Evolutionary conservation across 2,888 invertebrate species (phyloP).

Genomic region (Meghimatium bilineatum): DNA sequence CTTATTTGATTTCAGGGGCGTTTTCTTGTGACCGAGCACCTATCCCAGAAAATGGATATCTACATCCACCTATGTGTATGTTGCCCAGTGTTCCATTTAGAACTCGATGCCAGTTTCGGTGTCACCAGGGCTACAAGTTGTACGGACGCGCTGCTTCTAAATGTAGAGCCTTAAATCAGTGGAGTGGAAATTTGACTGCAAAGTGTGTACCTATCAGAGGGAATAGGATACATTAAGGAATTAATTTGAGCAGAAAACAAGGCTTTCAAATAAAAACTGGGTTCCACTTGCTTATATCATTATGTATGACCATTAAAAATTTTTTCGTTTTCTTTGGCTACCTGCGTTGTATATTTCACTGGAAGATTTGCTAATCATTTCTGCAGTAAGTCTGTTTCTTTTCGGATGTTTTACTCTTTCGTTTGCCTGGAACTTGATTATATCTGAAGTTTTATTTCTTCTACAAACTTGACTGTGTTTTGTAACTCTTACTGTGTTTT

Average conservation of each 20-base stretch:
- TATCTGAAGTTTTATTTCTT: no score
- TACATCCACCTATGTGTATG: conserved; percentile 45
- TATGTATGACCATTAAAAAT: no score
- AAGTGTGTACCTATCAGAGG: conserved; percentile 28
- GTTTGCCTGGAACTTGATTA: no score
- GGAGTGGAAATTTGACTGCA: conserved; percentile 37
- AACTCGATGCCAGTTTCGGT: conserved; percentile 48
- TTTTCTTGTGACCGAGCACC: conserved; percentile 40
- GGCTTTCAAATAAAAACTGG: no score
- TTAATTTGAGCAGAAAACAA: not conserved
- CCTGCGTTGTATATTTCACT: no score
- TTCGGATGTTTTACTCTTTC: no score
- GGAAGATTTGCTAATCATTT: no score
- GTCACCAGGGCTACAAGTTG: conserved; percentile 39
- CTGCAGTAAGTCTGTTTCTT: no score
- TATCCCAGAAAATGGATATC: conserved; percentile 42
- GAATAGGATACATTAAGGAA: not conserved
- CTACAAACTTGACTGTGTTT: no score
- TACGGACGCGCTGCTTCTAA: conserved; percentile 45
- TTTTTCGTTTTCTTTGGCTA: no score
- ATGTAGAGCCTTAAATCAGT: conserved; percentile 48
- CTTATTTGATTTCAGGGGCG: not conserved
- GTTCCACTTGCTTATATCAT: no score
- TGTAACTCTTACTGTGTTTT: no score
- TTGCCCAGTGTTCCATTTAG: conserved; percentile 47